phyloP scores from a whole-genome alignment of 2,888 invertebrate genomes.

The Epinotia demarniana region DNA sequence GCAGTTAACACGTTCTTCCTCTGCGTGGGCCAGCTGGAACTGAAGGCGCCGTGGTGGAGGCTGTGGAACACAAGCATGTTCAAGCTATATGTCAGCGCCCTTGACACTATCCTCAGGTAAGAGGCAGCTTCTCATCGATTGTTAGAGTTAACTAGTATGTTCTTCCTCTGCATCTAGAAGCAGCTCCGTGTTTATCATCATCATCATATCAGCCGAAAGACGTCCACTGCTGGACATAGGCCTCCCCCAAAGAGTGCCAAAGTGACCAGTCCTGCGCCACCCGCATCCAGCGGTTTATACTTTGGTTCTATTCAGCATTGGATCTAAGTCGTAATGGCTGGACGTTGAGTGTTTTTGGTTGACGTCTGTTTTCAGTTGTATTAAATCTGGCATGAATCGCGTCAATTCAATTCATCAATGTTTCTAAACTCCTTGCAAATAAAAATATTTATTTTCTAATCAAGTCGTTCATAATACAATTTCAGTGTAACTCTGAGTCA shows the following conservation, averaged over 20 bases:
- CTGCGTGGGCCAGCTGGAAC: conserved; percentile 86
- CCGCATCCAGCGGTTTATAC: too few relatives aligned
- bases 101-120: conserved; percentile 89
- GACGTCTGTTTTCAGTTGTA: background rate
- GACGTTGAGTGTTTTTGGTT: background rate
- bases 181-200: too few relatives aligned
- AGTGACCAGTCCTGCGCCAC: too few relatives aligned
- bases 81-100: conserved; percentile 85
- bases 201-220: too few relatives aligned
- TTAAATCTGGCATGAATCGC: too few relatives aligned
- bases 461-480: conserved; percentile 41
- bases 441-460: background rate
- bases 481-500: conserved; percentile 87
- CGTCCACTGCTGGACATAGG: too few relatives aligned
- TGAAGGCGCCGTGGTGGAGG: conserved; percentile 88
- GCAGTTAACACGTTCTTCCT: conserved; percentile 88
- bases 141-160: conserved; percentile 85
- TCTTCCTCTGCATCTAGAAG: conserved; percentile 82
- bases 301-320: too few relatives aligned
- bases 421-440: background rate
- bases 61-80: conserved; percentile 87
- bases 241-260: too few relatives aligned
- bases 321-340: background rate
- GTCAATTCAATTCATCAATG: too few relatives aligned
- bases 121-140: conserved; percentile 86